A percentile compares a stretch with the other conserved stretches of the same genome.
Conservation (phyloP, 1,140 invertebrate species). For the Bactericera cockerelli region DNA sequence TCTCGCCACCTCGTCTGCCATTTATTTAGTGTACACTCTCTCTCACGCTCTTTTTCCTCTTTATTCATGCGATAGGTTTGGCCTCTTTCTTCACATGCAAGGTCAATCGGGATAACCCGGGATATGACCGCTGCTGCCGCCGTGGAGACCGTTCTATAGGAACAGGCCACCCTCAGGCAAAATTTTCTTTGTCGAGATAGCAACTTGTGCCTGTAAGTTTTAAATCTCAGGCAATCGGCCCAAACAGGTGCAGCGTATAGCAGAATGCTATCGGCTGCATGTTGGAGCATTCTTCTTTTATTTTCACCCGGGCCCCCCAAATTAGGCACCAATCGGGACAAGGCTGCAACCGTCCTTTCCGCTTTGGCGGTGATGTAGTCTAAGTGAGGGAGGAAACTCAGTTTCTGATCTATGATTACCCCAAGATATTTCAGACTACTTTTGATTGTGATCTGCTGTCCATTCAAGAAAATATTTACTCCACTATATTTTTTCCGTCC, state of each 20-base stretch:
- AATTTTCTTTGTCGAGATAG: neutral
- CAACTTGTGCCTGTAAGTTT: neutral
- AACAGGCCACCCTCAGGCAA: neutral
- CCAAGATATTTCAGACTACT: neutral
- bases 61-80: no score
- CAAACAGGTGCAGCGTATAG: neutral
- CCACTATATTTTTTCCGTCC: neutral
- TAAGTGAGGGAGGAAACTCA: neutral
- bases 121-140: neutral
- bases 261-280: neutral
- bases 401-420: neutral
- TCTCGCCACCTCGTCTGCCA: no score
- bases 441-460: neutral
- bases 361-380: neutral
- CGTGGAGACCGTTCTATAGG: constrained; percentile 14
- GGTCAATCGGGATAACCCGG: neutral
- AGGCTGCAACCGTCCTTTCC: neutral
- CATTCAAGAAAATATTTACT: neutral
- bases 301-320: neutral
- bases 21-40: no score
- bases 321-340: neutral
- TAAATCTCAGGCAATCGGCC: neutral
- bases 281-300: neutral
- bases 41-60: no score
- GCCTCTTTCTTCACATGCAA: neutral